These are phyloP conservation scores for Characodon lateralis DNA, from an alignment of 2,797 vertebrate species.

Conservation along the genomic window DNA sequence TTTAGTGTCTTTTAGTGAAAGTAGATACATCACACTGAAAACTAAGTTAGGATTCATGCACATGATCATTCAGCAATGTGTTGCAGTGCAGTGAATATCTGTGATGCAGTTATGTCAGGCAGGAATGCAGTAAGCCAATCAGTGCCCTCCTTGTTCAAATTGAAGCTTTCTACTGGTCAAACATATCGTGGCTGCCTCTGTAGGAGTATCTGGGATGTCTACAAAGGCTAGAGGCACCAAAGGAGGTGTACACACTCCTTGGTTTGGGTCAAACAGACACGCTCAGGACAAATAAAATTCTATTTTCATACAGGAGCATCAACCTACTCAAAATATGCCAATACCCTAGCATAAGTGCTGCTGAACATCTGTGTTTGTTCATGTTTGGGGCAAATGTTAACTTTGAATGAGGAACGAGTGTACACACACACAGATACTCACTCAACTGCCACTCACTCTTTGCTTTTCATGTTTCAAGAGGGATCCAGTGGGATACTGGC, in stretches of 20 bases:
- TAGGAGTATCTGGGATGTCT: conserved; percentile 38
- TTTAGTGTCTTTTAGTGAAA: conserved; percentile 69
- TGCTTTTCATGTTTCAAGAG: conserved; percentile 66
- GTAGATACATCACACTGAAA: conserved; percentile 55
- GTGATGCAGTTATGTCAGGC: conserved; percentile 58
- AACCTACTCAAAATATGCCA: conserved; percentile 69
- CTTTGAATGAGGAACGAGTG: conserved; percentile 72
- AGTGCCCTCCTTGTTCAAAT: conserved; percentile 48
- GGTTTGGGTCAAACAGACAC: conserved; percentile 73
- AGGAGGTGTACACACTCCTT: conserved; percentile 55
- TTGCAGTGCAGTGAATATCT: conserved; percentile 81
- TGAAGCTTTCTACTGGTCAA: conserved; percentile 52
- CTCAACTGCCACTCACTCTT: conserved; percentile 74
- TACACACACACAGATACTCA: conserved; percentile 78
- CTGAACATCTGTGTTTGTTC: conserved; percentile 81
- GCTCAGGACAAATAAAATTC: conserved; percentile 81
- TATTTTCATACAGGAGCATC: conserved; percentile 81
- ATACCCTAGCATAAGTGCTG: conserved; percentile 78
- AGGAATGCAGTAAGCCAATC: conserved; percentile 49
- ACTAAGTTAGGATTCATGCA: conserved; percentile 49
- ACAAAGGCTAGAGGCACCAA: conserved; percentile 34
- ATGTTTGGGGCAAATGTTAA: conserved; percentile 76
- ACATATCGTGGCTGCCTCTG: conserved; percentile 33
- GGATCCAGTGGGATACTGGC: conserved; percentile 32
- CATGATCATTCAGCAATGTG: conserved; percentile 53